A percentile compares a stretch with the other conserved stretches of the same genome.
These are phyloP conservation scores for Vulpes lagopus DNA, from an alignment of 2,113 vertebrate species.

Conservation along the genomic window DNA sequence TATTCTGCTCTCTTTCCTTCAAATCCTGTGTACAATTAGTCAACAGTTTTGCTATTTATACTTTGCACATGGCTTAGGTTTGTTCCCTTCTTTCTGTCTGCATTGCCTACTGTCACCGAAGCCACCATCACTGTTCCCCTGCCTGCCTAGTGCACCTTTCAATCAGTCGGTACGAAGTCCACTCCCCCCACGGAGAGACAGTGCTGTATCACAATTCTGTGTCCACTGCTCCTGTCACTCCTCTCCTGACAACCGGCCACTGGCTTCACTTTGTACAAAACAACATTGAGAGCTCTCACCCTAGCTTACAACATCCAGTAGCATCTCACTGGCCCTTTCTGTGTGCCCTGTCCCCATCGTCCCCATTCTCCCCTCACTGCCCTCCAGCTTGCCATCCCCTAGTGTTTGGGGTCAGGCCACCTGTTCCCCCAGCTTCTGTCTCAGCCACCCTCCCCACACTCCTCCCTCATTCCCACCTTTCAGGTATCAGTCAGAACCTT, in stretches of 20 bases:
- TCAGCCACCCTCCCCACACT: neutral
- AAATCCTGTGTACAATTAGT: neutral
- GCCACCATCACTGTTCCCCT: too few species aligned
- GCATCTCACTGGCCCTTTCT: neutral
- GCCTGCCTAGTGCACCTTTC: neutral
- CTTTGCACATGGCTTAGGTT: neutral
- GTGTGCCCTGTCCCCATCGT: fast-evolving
- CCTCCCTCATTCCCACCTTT: neutral
- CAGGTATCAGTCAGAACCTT: neutral
- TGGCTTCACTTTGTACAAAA: neutral
- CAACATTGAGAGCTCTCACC: neutral
- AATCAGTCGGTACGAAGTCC: neutral
- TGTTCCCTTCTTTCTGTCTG: neutral
- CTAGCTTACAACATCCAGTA: neutral
- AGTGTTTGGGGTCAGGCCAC: neutral
- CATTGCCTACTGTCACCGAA: neutral
- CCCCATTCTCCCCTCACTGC: neutral
- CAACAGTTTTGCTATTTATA: neutral
- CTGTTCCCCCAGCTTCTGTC: neutral
- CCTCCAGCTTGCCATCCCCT: too few species aligned
- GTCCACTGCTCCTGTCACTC: neutral
- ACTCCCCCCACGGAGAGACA: neutral
- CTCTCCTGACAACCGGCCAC: neutral
- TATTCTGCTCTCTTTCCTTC: neutral
- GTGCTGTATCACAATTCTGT: neutral